Evolutionary conservation across 2,113 vertebrate genomes (phyloP), one percentile per base, ranked within the genome.

Genomic region (Corapipo altera): DNA sequence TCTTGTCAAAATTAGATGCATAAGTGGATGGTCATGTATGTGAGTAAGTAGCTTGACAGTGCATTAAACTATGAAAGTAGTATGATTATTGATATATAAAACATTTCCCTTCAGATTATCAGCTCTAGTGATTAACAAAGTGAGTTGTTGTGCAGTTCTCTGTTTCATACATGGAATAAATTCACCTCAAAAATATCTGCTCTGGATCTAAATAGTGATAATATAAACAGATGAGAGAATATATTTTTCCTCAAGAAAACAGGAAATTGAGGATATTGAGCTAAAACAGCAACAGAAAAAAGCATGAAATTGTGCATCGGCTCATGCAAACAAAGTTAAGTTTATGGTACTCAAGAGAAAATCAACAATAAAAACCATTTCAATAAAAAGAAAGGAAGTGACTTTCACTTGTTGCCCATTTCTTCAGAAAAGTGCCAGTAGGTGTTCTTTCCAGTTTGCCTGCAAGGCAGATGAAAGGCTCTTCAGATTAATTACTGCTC

Each of bases 401-500:
- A 70, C 49, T 92, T 96, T 74, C n/a, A 64, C 57, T 90, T 93
- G 57, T 57, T 95, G 59, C 59, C 65, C 11, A 55, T 93, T 96
- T 93, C 84, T 93, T 87, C 86, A 93, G 77, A 43, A 69, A 78
- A 91, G 78, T 89, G 24, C 43, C 62, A 73, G 91, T 48, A 84
- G 77, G n/a, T 73, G 48, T 77, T 51, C 74, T 83, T 96, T 80
- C 75, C 79, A 92, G 55, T 62, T 87, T 89, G 65, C 69, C 92
- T 89, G 93, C 54, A 82, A 91, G 69, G 39, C 52, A 91, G 93
- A 83, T 74, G 71, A 67, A 72, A 88, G 92, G 26, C 80, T 92
- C 32, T 85, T 97, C 86, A 95, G 30, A 77, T 88, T 91, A 97
- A 97, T 97, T 93, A 91, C 92, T 91, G 67, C 58, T 91, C 52